Evolutionary conservation across 2,113 vertebrate genomes (phyloP).

Genomic region (Tyrannus savana): DNA sequence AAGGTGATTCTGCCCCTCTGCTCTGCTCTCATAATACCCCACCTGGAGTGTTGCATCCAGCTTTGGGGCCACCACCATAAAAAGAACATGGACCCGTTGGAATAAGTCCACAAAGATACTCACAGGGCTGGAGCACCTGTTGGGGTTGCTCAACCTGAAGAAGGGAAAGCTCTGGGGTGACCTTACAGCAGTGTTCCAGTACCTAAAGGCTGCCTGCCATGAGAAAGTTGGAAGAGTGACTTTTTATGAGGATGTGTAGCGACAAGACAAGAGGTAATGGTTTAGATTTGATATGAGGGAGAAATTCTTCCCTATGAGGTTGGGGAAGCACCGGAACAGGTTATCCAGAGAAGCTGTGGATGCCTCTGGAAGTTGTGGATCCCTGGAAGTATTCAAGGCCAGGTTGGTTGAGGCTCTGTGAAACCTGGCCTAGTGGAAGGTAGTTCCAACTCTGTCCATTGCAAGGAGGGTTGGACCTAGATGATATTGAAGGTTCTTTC

Average conservation of each 20-base stretch:
- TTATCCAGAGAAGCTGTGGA: neutral
- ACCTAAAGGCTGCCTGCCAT: neutral
- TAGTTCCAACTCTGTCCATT: no score
- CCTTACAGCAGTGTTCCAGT: neutral
- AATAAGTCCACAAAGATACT: neutral
- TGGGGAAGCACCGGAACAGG: neutral
- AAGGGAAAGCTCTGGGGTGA: neutral
- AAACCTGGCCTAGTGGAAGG: neutral
- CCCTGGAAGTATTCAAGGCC: neutral
- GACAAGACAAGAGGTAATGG: no score
- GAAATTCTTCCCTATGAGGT: neutral
- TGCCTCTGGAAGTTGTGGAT: no score
- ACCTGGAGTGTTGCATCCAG: neutral
- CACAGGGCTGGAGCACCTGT: neutral
- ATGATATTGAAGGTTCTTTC: neutral
- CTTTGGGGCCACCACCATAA: neutral
- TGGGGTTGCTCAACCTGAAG: neutral
- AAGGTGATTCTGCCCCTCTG: neutral
- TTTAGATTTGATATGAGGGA: neutral
- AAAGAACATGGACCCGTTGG: neutral
- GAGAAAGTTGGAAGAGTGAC: neutral
- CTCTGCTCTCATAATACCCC: neutral
- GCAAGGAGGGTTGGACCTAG: neutral
- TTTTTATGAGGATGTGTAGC: no score
- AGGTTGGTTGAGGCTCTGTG: neutral